A percentile compares a stretch with the other conserved stretches of the same genome.
phyloP scores from a whole-genome alignment of 2,113 vertebrate species.

The Dasypus novemcinctus region DNA sequence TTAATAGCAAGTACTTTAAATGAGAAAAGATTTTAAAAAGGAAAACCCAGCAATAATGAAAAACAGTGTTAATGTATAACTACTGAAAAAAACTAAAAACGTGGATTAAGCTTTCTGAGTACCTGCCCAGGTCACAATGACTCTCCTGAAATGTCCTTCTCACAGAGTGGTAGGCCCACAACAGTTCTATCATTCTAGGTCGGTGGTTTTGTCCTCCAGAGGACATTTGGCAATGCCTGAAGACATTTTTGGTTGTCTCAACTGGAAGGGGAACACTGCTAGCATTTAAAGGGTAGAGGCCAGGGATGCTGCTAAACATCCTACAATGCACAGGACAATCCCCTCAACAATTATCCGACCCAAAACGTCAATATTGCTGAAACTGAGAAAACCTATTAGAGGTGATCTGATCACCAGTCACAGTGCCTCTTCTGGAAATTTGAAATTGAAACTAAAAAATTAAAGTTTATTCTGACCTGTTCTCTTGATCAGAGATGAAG shows the following conservation, averaged over 20 bases:
- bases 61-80: not conserved
- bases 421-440: not conserved
- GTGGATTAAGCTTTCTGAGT: not conserved
- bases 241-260: too few relatives aligned
- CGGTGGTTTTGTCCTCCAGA: not conserved
- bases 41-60: not conserved
- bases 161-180: not conserved
- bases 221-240: not conserved
- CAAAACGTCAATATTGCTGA: not conserved
- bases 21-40: not conserved
- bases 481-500: not conserved
- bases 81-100: not conserved
- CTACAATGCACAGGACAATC: too few relatives aligned
- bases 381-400: not conserved
- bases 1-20: not conserved
- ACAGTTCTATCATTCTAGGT: not conserved
- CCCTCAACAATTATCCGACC: not conserved
- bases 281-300: too few relatives aligned
- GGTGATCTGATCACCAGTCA: not conserved
- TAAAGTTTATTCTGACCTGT: not conserved
- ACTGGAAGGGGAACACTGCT: too few relatives aligned
- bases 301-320: too few relatives aligned
- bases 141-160: not conserved
- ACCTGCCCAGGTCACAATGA: not conserved
- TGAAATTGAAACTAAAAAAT: slow-evolving; percentile 8